Evolutionary conservation across 2,888 invertebrate species (phyloP), one percentile per base, ranked within the genome.

Genomic region (Bugulina stolonifera): DNA sequence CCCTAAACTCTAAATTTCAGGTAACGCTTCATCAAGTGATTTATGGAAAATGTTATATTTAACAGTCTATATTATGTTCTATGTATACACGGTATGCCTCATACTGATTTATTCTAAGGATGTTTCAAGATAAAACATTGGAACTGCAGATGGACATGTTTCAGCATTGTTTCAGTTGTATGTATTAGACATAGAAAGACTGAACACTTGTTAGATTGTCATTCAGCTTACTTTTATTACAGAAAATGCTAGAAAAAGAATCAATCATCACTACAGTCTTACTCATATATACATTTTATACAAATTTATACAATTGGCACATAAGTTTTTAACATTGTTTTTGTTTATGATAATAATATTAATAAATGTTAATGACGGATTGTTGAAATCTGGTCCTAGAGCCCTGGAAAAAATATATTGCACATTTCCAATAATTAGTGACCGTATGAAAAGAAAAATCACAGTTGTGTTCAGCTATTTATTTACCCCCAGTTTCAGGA

Each of bases 241-340:
- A 34, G 27, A 64, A 64, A 64, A 10, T 27, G 10, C 34, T 64
- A 64, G 29, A 64, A 64, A 64, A 43, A n/a, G n/a, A 64, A 64
- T 64, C 64, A 64, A 5, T n/a, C 5, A 57, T 5, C 57, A 57
- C 64, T 64, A 57, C 57, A 43, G 43, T 43, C 43, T 43, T 18
- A 43, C 10, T 43, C 43, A 43, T 32, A 64, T 64, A 27, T 64
- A 64, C 64, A 64, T 5, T 64, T 32, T 64, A 64, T 64, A 64
- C 64, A 64, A 43, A 23, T 64, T 64, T 64, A 32, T 64, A 64
- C 64, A 64, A 64, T 64, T 64, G 64, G 64, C 64, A 27, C 29
- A 27, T 3, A 32, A 23, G 25, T 5, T 64, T 43, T 43, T 43
- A 10, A 10, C 43, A 43, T 10, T n/a, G n/a, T n/a, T n/a, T 43